Evolutionary conservation across 2,113 vertebrate genomes (phyloP).

Genomic region (Myodes glareolus): DNA sequence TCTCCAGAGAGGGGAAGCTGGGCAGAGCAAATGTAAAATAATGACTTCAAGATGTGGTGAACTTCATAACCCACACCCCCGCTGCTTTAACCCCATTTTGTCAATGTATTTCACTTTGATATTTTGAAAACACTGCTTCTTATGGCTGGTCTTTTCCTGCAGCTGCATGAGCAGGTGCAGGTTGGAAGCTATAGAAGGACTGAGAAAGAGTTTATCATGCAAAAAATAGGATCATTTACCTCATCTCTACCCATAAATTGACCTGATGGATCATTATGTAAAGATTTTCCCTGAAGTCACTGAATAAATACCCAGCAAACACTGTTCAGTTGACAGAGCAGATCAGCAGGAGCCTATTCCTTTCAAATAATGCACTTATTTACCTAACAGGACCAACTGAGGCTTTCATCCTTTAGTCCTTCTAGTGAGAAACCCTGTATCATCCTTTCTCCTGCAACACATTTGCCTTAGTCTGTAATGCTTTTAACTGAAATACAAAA

Average conservation of each 20-base stretch:
- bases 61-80: neutral
- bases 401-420: neutral
- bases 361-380: slow-evolving; percentile 60
- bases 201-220: slow-evolving; percentile 61
- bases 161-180: slow-evolving; percentile 70
- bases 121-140: neutral
- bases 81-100: slow-evolving; percentile 34
- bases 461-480: neutral
- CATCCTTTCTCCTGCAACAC: slow-evolving; percentile 36
- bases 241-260: slow-evolving; percentile 57
- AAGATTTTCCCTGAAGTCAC: slow-evolving; percentile 53
- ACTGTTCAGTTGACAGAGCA: slow-evolving; percentile 39
- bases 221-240: slow-evolving; percentile 57
- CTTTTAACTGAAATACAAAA: neutral
- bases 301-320: slow-evolving; percentile 35
- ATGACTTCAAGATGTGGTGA: neutral
- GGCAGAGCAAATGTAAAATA: neutral
- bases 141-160: neutral
- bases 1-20: neutral
- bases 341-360: slow-evolving; percentile 41
- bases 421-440: slow-evolving; percentile 32
- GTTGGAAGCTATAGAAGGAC: neutral
- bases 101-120: slow-evolving; percentile 10
- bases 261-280: slow-evolving; percentile 41
- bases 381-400: slow-evolving; percentile 35